Evolutionary conservation across 1,140 invertebrate genomes (phyloP).

Genomic region (Pseudomyrmex dendroicus): DNA sequence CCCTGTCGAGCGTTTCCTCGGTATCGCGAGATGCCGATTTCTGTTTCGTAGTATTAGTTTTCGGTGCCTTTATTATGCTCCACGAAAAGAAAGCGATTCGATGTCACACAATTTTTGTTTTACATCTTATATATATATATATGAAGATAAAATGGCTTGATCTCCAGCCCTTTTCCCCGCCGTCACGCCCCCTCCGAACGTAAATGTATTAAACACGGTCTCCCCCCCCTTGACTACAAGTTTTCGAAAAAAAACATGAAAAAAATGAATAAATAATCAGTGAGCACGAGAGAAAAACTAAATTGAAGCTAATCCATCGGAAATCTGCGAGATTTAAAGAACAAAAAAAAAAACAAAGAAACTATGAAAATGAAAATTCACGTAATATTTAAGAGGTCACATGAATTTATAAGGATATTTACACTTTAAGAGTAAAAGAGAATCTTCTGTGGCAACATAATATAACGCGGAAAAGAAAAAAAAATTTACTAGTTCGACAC

Average conservation of each 20-base stretch:
- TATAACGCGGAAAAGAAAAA: constrained; percentile 69
- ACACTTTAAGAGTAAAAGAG: constrained; percentile 79
- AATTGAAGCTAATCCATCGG: constrained; percentile 74
- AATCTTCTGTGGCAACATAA: constrained; percentile 82
- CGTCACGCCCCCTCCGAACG: constrained; percentile 55
- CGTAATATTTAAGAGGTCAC: constrained; percentile 79
- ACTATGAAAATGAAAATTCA: constrained; percentile 64
- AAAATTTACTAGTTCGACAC: constrained; percentile 80
- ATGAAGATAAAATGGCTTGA: constrained; percentile 63
- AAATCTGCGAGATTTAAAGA: constrained; percentile 65
- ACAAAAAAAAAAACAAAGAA: constrained; percentile 26
- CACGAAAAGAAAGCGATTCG: constrained; percentile 38
- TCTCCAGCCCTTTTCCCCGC: constrained; percentile 50
- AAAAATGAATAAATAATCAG: constrained; percentile 47
- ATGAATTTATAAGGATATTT: constrained; percentile 83
- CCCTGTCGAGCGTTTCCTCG: constrained; percentile 21
- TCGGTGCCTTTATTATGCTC: constrained; percentile 53
- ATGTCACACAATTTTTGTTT: constrained; percentile 48
- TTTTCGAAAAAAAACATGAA: constrained; percentile 72
- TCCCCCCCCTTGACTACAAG: constrained; percentile 81
- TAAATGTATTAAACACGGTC: constrained; percentile 50
- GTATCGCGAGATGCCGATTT: constrained; percentile 36
- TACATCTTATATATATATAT: constrained; percentile 19
- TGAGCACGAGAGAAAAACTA: constrained; percentile 66
- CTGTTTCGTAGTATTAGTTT: constrained; percentile 48